Evolutionary conservation across 1,140 invertebrate genomes (phyloP), one percentile per base, ranked within the genome.

Genomic region (Bombus affinis): DNA sequence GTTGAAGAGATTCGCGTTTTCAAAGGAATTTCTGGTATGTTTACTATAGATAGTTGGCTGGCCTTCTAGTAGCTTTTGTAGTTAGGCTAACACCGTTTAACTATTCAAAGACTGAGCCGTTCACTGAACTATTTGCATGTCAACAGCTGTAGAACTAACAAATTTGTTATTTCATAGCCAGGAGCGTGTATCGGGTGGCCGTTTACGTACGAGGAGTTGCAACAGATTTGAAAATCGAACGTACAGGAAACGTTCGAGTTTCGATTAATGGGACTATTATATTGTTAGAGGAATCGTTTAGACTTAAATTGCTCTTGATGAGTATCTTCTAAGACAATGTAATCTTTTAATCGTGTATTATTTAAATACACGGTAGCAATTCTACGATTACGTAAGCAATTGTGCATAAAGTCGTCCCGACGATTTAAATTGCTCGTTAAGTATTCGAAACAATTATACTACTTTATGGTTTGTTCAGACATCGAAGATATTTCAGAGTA

Each of bases 31-130:
- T 89, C 71, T 44, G 75, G 62, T 80, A 71, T 75, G 83, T 72
- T 65, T 70, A 35, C 57, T 86, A n/a, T 37, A 84, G 83, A 88
- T 88, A 83, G 75, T 89, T 89, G 84, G 62, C 74, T 42, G 62
- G 77, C 70, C 86, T 86, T 28, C 77, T 65, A 71, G 39, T 18
- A 66, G 37, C 66, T 62, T 83, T 59, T 53, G 68, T 65, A 88
- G 59, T 65, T 44, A 22, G 74, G 25, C 53, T 57, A 78, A 80
- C 47, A 81, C 44, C 15, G 68, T 62, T 62, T 18, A 66, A n/a
- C 13, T 12, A 18, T 65, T 18, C 65, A 62, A 88, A 76, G 78
- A 76, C 66, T 68, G 39, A 57, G 13, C 35, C n/a, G 62, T n/a
- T 66, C 3, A 42, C 37, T n/a, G 53, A 78, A 44, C 47, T 70